Percentiles rank a stretch among this genome's conserved stretches.
These are phyloP conservation scores for Pedetes capensis DNA, from an alignment of 2,113 vertebrate genomes.

Conservation along the genomic window DNA sequence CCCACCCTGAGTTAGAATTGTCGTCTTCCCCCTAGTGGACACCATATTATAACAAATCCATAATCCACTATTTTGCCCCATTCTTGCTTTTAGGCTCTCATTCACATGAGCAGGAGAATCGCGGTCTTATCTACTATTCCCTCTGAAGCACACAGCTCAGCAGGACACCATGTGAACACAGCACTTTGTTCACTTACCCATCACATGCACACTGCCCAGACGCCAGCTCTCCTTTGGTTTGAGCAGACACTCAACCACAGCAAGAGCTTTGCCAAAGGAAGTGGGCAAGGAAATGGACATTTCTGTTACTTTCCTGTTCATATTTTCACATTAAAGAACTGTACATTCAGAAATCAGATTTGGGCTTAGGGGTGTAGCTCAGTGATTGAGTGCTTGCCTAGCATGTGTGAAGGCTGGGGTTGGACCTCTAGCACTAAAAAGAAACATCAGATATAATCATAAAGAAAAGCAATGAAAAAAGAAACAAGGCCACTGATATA, in stretches of 20 bases:
- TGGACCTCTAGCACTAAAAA: not conserved
- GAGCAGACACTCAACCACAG: too few species aligned
- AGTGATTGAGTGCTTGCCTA: not conserved
- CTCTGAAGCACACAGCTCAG: not conserved
- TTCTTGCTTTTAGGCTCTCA: not conserved
- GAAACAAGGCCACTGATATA: not conserved
- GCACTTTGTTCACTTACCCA: not conserved
- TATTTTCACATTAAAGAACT: not conserved
- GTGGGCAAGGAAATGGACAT: not conserved
- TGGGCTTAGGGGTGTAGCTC: not conserved
- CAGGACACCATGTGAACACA: not conserved
- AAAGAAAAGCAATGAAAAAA: not conserved
- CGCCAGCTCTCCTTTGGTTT: not conserved
- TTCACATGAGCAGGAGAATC: not conserved
- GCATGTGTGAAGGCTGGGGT: not conserved
- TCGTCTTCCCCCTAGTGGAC: not conserved
- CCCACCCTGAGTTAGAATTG: not conserved
- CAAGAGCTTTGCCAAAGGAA: not conserved
- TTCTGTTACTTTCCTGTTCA: not conserved
- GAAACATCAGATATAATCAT: not conserved
- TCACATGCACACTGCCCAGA: fast-evolving
- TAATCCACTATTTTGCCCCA: not conserved
- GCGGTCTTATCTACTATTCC: not conserved
- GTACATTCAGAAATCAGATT: not conserved
- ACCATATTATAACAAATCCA: not conserved